Evolutionary conservation across 2,113 vertebrate species (phyloP).

Genomic region (Athene noctua): DNA sequence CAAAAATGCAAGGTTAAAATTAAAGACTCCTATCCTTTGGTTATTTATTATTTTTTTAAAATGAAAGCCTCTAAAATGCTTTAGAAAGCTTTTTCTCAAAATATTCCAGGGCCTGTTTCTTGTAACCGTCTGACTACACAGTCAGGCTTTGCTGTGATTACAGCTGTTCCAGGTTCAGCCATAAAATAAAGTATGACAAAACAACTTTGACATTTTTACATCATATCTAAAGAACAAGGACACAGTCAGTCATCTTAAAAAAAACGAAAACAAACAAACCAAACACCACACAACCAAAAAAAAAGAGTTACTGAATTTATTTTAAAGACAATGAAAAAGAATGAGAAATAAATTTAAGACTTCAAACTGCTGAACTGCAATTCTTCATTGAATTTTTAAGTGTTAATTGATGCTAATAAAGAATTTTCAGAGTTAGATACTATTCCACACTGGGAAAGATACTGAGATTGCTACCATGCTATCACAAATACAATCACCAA

Average conservation of each 20-base stretch:
- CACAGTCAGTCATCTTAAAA: not conserved
- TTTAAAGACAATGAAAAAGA: not conserved
- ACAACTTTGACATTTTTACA: not conserved
- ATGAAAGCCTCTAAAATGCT: not conserved
- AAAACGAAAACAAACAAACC: not conserved
- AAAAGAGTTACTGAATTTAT: not conserved
- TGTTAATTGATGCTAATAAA: not conserved
- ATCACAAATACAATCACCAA: not conserved
- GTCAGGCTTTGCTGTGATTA: not conserved
- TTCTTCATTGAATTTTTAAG: not conserved
- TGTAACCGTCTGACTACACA: not conserved
- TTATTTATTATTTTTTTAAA: not conserved
- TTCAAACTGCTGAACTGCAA: not conserved
- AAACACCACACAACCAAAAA: not conserved
- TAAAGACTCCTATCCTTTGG: not conserved
- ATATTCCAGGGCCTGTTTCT: not conserved
- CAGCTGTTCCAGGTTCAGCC: not conserved
- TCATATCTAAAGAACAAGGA: not conserved
- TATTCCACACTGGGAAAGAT: not conserved
- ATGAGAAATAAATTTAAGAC: not conserved
- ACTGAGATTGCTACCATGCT: not conserved
- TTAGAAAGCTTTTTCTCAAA: not conserved
- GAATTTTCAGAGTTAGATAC: not conserved
- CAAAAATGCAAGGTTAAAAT: not conserved
- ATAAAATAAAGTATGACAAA: not conserved